These are phyloP conservation scores for Bothrops jararaca DNA, from an alignment of 2,113 vertebrate genomes.

Conservation along the genomic window DNA sequence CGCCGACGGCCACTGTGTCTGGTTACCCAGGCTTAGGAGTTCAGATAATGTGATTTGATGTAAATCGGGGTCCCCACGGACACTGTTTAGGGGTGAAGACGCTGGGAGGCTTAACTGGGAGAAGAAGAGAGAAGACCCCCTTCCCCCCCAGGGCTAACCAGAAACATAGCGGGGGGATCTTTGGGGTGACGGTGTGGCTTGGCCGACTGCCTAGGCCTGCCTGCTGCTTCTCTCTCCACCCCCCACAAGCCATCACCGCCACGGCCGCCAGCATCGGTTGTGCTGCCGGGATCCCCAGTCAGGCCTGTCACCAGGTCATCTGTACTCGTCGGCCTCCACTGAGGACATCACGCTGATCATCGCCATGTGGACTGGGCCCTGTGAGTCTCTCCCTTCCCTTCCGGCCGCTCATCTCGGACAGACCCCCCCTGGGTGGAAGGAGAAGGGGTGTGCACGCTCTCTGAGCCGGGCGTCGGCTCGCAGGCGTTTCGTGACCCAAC, in stretches of 20 bases:
- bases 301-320: constrained; percentile 85
- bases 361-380: constrained; percentile 85
- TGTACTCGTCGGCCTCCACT: constrained; percentile 81
- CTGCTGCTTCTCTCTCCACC: not conserved
- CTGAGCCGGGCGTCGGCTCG: not conserved
- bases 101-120: not conserved
- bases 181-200: not conserved
- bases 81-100: not conserved
- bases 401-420: accelerated
- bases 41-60: not conserved
- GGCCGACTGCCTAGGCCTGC: not conserved
- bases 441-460: not conserved
- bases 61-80: not conserved
- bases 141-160: not conserved
- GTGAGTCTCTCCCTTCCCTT: constrained; percentile 61
- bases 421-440: not conserved
- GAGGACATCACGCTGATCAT: constrained; percentile 87
- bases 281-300: constrained; percentile 84
- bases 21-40: not conserved
- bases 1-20: not conserved
- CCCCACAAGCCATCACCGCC: constrained; percentile 87
- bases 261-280: constrained; percentile 94
- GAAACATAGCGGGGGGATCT: not conserved
- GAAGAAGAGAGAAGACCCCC: not conserved
- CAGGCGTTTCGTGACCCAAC: not conserved